Evolutionary conservation across 1,140 invertebrate genomes (phyloP).

Genomic region (Branchinecta lynchi): DNA sequence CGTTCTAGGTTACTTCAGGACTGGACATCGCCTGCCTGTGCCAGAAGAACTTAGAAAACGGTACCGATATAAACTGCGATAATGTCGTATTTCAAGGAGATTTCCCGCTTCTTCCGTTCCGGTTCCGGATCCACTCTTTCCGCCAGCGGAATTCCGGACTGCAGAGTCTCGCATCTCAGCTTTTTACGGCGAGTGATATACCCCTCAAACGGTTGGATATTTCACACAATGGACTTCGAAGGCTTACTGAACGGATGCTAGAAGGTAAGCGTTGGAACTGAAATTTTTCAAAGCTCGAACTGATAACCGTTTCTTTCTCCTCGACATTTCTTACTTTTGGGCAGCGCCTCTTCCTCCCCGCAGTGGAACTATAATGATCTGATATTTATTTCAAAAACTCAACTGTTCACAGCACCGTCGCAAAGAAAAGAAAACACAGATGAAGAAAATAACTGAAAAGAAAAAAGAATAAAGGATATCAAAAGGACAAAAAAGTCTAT

Average conservation of each 20-base stretch:
- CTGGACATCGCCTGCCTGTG: conserved; percentile 27
- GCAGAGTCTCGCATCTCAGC: conserved; percentile 57
- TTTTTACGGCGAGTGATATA: conserved; percentile 42
- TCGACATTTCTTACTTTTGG: no score
- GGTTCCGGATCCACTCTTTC: conserved; percentile 54
- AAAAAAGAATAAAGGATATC: no score
- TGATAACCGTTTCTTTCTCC: no score
- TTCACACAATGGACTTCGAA: conserved; percentile 59
- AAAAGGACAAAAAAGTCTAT: no score
- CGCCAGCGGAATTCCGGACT: conserved; percentile 58
- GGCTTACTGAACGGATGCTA: conserved; percentile 57
- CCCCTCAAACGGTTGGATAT: conserved; percentile 58
- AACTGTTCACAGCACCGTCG: no score
- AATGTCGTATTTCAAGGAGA: conserved; percentile 59
- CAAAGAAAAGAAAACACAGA: no score
- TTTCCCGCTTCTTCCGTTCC: conserved; percentile 50
- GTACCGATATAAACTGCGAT: conserved; percentile 56
- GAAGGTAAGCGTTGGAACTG: conserved; percentile 30
- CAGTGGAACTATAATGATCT: no score
- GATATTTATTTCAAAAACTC: no score
- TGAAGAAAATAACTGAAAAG: no score
- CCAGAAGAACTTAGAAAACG: conserved; percentile 27
- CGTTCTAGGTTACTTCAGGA: conserved; percentile 19
- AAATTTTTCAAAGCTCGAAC: no score
- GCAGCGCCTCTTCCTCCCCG: no score